Percentiles rank a stretch among this genome's conserved stretches.
These are phyloP conservation scores for Megaceryle maxima DNA, from an alignment of 2,113 vertebrate species.

Conservation along the genomic window DNA sequence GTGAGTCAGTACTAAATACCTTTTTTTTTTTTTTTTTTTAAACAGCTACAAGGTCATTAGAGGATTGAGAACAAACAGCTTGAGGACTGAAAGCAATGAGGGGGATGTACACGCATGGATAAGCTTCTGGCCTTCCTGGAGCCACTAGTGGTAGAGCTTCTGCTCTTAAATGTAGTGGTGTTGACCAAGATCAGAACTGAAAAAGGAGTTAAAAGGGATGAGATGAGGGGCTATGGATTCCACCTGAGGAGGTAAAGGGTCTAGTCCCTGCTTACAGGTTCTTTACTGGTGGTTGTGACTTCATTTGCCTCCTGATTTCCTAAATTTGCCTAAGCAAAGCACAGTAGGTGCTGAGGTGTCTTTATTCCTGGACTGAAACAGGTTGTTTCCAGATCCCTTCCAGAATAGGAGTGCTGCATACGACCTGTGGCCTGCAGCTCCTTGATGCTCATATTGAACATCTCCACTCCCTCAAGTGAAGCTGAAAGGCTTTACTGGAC, in stretches of 20 bases:
- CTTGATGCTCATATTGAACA: accelerated
- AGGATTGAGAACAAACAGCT: neutral
- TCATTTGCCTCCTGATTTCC: neutral
- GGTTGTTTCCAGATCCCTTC: accelerated
- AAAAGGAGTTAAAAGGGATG: neutral
- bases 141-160: neutral
- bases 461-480: neutral
- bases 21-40: neutral
- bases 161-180: neutral
- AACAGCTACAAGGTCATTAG: neutral
- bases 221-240: too few relatives aligned
- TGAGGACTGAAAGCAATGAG: neutral
- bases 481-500: neutral
- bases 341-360: too few relatives aligned
- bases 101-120: accelerated
- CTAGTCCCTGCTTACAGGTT: accelerated
- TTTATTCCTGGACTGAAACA: neutral
- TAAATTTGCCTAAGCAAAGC: neutral
- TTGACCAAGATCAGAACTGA: neutral
- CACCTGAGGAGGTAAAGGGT: neutral
- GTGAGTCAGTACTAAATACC: neutral
- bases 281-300: neutral
- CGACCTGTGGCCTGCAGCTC: too few relatives aligned
- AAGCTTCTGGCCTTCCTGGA: accelerated
- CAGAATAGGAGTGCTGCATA: too few relatives aligned